Evolutionary conservation across 2,113 vertebrate species (phyloP), one percentile per base, ranked within the genome.

Genomic region (Callospermophilus lateralis): DNA sequence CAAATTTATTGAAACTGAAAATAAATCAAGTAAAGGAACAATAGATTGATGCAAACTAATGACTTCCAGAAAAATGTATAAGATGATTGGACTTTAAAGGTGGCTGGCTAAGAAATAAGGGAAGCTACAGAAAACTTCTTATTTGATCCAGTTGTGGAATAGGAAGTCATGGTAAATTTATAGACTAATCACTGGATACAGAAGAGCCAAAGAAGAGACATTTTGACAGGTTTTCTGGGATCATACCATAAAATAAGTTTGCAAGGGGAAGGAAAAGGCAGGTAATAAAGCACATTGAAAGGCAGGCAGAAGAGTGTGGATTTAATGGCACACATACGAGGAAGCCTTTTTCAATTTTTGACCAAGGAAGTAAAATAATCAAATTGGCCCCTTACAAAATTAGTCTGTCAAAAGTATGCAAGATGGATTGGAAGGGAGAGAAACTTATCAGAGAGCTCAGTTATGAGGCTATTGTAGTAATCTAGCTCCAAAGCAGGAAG

Each of bases 351-450:
- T 80, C 67, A 88, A 84, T 95, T 94, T 94, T 96, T 90, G 76
- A 87, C 89, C 55, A 84, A 88, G 68, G 53, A 70, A 81, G 26
- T 83, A 87, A 88, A 95, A 88, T 77, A 77, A 90, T 95, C 85
- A 95, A 84, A 96, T 88, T 90, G 58, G 58, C 28, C 37, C 89
- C 73, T 95, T 84, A 55, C 81, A 76, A 96, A 97, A 96, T 97
- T 94, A 94, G 30, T 80, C 84, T 97, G 93, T 90, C 94, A 90
- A 87, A 94, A 84, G 65, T 76, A 96, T 94, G 72, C 65, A 51
- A 81, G 96, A 93, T 90, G 34, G 28, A 94, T 92, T 84, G 70
- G 67, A 94, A 26, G 13, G 78, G 63, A 88, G 32, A 86, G 42
- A 84, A 93, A 42, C 22, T 65, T 95, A 90, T 11, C 28, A 81